Conservation (phyloP, 2,797 vertebrate genomes). For the Notolepis coatsorum region DNA sequence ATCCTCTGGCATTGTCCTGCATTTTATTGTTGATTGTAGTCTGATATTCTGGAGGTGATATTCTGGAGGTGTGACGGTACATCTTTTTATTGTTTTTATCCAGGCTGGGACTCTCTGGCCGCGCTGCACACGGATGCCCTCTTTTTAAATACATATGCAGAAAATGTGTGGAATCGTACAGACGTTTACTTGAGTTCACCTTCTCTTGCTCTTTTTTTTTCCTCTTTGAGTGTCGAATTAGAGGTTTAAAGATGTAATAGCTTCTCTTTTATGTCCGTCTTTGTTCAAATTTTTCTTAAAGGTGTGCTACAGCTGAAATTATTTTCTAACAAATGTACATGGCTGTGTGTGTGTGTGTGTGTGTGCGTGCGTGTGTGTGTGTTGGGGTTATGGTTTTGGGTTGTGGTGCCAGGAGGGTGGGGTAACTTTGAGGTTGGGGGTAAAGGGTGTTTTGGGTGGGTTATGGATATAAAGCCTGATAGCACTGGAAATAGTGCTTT, state of each 20-base stretch:
- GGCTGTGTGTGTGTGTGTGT: conserved; percentile 45
- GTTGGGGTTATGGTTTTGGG: conserved; percentile 56
- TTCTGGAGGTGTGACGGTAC: conserved; percentile 32
- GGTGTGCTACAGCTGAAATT: conserved; percentile 65
- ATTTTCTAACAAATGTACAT: conserved; percentile 63
- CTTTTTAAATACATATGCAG: conserved; percentile 70
- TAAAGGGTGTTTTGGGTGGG: conserved; percentile 68
- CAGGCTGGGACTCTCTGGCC: conserved; percentile 56
- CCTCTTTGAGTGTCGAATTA: conserved; percentile 66
- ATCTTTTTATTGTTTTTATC: conserved; percentile 31
- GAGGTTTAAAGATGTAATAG: conserved; percentile 68
- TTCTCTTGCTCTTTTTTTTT: conserved; percentile 66
- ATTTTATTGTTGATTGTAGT: conserved; percentile 32
- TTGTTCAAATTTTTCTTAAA: conserved; percentile 55
- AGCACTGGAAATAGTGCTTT: conserved; percentile 87
- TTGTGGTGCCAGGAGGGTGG: conserved; percentile 70
- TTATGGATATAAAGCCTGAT: conserved; percentile 81
- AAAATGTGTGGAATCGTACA: conserved; percentile 66
- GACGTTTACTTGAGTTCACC: conserved; percentile 78
- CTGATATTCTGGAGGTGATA: conserved; percentile 46
- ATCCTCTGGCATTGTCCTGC: conserved; percentile 25
- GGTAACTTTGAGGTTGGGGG: conserved; percentile 29
- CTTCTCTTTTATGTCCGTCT: conserved; percentile 48
- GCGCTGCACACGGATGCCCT: conserved; percentile 63
- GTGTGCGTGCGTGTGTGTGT: conserved; percentile 3